Conservation (phyloP, 1,140 invertebrate genomes). For the Atopsyche davidsoni region DNA sequence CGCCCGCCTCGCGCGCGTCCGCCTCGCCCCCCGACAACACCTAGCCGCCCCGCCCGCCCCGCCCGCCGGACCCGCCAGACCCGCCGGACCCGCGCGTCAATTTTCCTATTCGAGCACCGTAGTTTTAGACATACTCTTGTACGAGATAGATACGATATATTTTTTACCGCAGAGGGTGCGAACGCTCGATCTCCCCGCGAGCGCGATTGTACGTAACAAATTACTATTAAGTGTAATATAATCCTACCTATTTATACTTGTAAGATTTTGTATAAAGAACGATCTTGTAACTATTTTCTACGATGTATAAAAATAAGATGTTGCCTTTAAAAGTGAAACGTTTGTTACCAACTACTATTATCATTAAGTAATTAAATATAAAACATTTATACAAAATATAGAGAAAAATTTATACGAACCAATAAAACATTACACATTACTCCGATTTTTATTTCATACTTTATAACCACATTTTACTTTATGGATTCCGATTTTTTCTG, state of each 20-base stretch:
- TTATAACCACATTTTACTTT: too few species aligned
- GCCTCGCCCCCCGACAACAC: conserved; percentile 28
- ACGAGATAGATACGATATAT: conserved; percentile 19
- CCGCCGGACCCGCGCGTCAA: conserved; percentile 12
- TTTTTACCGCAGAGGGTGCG: conserved; percentile 10
- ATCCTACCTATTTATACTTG: conserved; percentile 31
- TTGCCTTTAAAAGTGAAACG: conserved; percentile 31
- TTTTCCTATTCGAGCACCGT: conserved; percentile 31
- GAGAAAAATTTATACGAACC: conserved; percentile 30
- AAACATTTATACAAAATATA: conserved; percentile 32
- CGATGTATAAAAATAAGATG: conserved; percentile 30
- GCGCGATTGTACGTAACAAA: conserved; percentile 30
- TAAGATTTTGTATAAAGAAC: conserved; percentile 30
- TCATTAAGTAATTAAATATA: conserved; percentile 29
- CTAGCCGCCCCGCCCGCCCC: conserved; percentile 26
- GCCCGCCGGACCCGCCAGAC: conserved; percentile 43
- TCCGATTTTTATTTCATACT: not conserved
- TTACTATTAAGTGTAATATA: conserved; percentile 30
- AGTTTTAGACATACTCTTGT: conserved; percentile 23
- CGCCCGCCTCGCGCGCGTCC: conserved; percentile 2
- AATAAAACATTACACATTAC: conserved; percentile 28
- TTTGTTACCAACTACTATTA: conserved; percentile 32
- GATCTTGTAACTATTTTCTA: conserved; percentile 26
- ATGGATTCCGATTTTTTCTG: too few species aligned
- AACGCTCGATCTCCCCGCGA: conserved; percentile 8